Base-by-base conservation (phyloP, 2,113 vertebrate genomes). In the Gulo gulo region DNA sequence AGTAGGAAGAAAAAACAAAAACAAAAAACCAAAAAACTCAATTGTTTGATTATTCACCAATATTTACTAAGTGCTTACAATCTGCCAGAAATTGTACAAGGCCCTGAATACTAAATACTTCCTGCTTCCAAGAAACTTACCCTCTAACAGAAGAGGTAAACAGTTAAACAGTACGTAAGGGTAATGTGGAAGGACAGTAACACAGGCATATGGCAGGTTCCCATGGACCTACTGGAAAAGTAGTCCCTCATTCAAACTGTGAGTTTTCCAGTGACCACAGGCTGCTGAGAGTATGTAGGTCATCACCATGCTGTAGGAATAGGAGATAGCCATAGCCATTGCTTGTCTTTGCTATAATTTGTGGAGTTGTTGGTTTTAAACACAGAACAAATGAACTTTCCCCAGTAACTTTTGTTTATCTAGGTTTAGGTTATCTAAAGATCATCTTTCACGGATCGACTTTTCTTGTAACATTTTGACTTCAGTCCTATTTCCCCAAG, bases 391-490 rank as follows among this genome's bases (percentile, higher is more conserved):
- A 88, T 34, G 26, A 84, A 36, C 23, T 63, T 91, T 34, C 63
- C 9, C 36, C 31, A 59, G 21, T 85, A 81, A 52, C 34, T 95
- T 61, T 78, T 36, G 34, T n/a, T 91, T 71, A 85, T 12, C 24
- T 61, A 45, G 59, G 16, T n/a, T 86, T 31, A 61, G 24, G 14
- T 89, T 81, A 87, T 36, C 15, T 91, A 50, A 96, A 76, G 39
- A 50, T 59, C 29, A 73, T 65, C 63, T 81, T 69, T 80, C 31
- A 88, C 9, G 81, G 36, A 65, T 47, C 8, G 6, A 29, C 29
- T 92, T 96, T 95, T 61, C 39, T 86, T 87, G 29, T 20, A 91
- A 67, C 4, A 88, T 88, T 88, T 88, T 85, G 36, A 61, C 57
- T 59, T 39, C 45, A 36, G n/a, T 63, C 59, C 16, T 81, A 50